These are phyloP conservation scores for Andrena dorsata DNA, from an alignment of 2,888 invertebrate genomes.

Conservation along the genomic window DNA sequence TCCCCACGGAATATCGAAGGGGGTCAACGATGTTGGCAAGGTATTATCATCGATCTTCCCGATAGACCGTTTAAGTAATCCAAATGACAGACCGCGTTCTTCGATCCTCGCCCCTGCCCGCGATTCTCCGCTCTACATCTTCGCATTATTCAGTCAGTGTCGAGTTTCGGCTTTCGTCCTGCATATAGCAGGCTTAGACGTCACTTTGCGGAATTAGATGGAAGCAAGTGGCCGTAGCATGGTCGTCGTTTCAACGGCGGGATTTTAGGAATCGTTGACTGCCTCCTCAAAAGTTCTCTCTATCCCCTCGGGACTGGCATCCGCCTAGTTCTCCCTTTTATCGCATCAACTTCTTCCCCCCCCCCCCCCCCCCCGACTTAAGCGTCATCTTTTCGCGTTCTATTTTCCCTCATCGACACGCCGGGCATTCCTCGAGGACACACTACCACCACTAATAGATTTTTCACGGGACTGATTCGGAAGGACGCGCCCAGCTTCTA, in stretches of 20 bases:
- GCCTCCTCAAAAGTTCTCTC: constrained; percentile 48
- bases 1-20: constrained; percentile 27
- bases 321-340: constrained; percentile 47
- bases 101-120: constrained; percentile 55
- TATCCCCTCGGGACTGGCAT: constrained; percentile 48
- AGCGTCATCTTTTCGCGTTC: constrained; percentile 14
- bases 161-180: constrained; percentile 78
- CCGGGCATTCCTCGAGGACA: neutral
- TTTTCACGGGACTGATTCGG: too few species aligned
- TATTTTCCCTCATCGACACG: neutral
- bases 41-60: constrained; percentile 68
- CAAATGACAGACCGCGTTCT: constrained; percentile 65
- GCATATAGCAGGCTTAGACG: constrained; percentile 82
- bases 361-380: neutral
- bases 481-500: too few species aligned
- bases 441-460: too few species aligned
- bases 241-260: constrained; percentile 52
- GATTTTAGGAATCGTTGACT: constrained; percentile 52
- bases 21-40: constrained; percentile 33
- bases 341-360: constrained; percentile 25
- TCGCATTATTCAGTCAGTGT: constrained; percentile 75
- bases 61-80: constrained; percentile 65
- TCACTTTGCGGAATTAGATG: constrained; percentile 82
- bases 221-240: constrained; percentile 65
- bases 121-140: constrained; percentile 59